Evolutionary conservation across 2,797 vertebrate species (phyloP).

Genomic region (Prionace glauca): DNA sequence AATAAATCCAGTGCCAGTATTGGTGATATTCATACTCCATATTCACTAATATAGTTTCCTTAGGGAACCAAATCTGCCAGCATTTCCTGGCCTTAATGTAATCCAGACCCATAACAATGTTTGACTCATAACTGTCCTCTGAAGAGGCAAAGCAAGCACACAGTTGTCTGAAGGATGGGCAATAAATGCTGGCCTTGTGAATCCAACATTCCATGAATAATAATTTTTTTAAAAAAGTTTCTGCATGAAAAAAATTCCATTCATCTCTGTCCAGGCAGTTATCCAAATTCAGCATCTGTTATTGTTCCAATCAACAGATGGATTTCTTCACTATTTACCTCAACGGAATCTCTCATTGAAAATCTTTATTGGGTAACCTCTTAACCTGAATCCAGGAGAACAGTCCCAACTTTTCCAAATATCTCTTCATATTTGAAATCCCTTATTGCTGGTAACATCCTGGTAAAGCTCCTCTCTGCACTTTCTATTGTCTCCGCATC

Average conservation of each 20-base stretch:
- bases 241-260: background rate
- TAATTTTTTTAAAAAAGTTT: background rate
- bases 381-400: background rate
- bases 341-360: background rate
- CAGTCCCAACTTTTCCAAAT: background rate
- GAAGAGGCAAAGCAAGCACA: background rate
- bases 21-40: background rate
- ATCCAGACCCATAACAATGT: background rate
- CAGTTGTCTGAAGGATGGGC: background rate
- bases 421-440: background rate
- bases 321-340: background rate
- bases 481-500: background rate
- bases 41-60: background rate
- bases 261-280: background rate
- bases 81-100: background rate
- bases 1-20: background rate
- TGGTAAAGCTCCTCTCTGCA: background rate
- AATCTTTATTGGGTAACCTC: background rate
- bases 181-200: background rate
- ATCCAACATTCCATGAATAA: background rate
- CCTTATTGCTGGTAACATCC: background rate
- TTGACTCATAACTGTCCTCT: background rate
- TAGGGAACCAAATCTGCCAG: background rate
- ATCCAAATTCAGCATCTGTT: background rate
- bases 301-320: background rate